A percentile compares a stretch with the other conserved stretches of the same genome.
phyloP scores from a whole-genome alignment of 2,888 invertebrate genomes.

The Hydrotaea diabolus region DNA sequence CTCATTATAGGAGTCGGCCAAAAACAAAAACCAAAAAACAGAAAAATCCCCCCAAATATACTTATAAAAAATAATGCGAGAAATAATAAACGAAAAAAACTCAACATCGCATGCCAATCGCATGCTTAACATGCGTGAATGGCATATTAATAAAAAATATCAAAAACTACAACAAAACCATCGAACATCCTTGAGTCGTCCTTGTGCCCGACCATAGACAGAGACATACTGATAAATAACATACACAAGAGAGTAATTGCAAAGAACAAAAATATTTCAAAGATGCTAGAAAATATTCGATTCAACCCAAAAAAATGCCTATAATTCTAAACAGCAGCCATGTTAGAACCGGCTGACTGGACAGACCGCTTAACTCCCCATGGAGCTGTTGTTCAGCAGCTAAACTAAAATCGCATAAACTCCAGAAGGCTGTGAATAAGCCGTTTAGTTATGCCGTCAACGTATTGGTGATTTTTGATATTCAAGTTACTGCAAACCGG shows the following conservation, averaged over 20 bases:
- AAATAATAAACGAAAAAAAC: no score
- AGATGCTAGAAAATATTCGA: neutral
- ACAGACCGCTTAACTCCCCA: neutral
- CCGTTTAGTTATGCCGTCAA: neutral
- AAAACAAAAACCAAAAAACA: no score
- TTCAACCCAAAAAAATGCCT: neutral
- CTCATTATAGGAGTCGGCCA: neutral
- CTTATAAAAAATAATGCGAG: no score
- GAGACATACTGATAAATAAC: neutral
- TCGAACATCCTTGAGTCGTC: neutral
- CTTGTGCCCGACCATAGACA: neutral
- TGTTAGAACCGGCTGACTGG: no score
- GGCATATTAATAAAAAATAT: conserved; percentile 28
- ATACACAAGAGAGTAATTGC: conserved; percentile 1
- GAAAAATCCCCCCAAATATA: no score
- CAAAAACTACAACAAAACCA: neutral
- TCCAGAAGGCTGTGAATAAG: neutral
- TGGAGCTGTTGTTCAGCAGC: neutral
- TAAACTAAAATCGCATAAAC: neutral
- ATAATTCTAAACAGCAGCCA: no score
- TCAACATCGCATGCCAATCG: no score
- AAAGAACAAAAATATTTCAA: conserved; percentile 6
- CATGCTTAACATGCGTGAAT: neutral
- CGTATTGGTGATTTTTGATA: neutral
- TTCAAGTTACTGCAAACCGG: neutral